Conservation (phyloP, 2,888 invertebrate species). For the Caradrina kadenii region DNA sequence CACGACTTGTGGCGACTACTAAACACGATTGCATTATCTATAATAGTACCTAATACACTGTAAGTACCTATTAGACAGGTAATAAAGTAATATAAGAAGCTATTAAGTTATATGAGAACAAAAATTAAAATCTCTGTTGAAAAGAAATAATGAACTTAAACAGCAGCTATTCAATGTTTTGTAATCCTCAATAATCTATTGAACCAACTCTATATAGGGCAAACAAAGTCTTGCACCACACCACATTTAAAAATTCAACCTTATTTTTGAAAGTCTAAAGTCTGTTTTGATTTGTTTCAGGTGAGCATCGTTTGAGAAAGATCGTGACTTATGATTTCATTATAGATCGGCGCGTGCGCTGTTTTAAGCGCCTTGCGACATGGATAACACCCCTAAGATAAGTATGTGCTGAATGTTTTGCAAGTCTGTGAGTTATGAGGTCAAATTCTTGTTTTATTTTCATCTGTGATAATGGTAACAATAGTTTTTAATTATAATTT, state of each 20-base stretch:
- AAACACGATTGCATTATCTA: conserved; percentile 6
- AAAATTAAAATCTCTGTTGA: conserved; percentile 50
- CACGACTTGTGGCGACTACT: too few species aligned
- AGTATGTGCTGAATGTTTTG: conserved; percentile 57
- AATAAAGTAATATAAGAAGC: conserved; percentile 24
- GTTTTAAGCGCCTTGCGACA: conserved; percentile 67
- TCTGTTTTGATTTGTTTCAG: conserved; percentile 61
- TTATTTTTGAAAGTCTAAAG: background rate
- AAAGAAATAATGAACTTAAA: conserved; percentile 52
- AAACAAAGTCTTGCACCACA: conserved; percentile 13
- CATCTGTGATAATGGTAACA: conserved; percentile 33
- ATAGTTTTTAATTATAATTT: conserved; percentile 46
- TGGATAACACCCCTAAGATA: conserved; percentile 67
- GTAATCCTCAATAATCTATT: conserved; percentile 62
- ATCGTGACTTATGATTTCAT: conserved; percentile 85
- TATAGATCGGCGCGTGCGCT: conserved; percentile 77
- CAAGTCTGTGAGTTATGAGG: conserved; percentile 48
- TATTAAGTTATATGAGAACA: conserved; percentile 31
- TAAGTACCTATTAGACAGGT: conserved; percentile 16
- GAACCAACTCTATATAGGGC: conserved; percentile 56
- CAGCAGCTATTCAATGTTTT: conserved; percentile 60
- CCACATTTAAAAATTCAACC: background rate
- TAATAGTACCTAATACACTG: conserved; percentile 2
- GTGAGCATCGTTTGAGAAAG: conserved; percentile 66
- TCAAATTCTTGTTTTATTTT: conserved; percentile 44